phyloP scores from a whole-genome alignment of 2,888 invertebrate genomes.

The Cyrtodaria siliqua region DNA sequence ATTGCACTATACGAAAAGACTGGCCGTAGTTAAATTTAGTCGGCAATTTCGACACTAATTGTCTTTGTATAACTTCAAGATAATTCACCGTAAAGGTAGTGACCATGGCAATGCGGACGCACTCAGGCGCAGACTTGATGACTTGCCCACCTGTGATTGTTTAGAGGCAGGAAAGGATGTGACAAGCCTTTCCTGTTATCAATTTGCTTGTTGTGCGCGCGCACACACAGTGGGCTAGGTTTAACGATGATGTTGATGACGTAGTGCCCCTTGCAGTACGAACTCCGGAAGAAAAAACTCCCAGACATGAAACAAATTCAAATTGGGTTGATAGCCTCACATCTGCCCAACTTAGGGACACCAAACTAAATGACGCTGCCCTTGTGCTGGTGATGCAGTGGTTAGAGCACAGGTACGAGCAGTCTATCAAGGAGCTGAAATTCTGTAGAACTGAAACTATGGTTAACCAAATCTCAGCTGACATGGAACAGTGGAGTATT shows the following conservation, averaged over 20 bases:
- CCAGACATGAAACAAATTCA: no score
- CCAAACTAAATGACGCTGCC: not conserved
- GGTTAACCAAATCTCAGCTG: not conserved
- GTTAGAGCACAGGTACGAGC: not conserved
- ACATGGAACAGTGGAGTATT: no score
- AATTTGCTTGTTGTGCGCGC: not conserved
- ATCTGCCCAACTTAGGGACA: not conserved
- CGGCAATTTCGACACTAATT: not conserved
- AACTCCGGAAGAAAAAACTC: no score
- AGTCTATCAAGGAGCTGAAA: not conserved
- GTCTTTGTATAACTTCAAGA: not conserved
- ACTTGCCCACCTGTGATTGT: not conserved
- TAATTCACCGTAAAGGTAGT: not conserved
- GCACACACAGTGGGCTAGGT: constrained; percentile 8
- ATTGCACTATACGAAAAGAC: no score
- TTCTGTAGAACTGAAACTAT: not conserved
- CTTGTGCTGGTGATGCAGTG: not conserved
- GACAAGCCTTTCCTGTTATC: not conserved
- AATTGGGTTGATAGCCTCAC: not conserved
- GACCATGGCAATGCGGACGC: not conserved
- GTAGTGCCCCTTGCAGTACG: constrained; percentile 4
- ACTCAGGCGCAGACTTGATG: not conserved
- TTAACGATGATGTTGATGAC: constrained; percentile 18
- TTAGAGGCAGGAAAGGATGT: not conserved
- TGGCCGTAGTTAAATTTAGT: not conserved